Evolutionary conservation across 2,888 invertebrate genomes (phyloP).

Genomic region (Trichopria drosophilae): DNA sequence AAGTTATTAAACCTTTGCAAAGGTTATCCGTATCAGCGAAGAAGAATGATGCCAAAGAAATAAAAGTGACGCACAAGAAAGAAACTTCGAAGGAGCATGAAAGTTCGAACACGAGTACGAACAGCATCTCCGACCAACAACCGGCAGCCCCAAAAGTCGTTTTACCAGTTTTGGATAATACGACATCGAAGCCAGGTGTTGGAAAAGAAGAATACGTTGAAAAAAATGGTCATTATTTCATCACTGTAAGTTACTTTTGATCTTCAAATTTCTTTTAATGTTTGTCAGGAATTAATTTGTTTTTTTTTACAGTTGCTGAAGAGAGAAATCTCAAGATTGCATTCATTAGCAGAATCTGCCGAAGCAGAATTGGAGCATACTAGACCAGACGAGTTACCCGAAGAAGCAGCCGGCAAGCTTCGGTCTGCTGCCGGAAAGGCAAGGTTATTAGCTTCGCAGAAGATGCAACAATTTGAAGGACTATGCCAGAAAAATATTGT

Average conservation of each 20-base stretch:
- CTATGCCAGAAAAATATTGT: constrained; percentile 69
- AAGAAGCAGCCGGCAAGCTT: constrained; percentile 81
- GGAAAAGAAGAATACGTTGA: constrained; percentile 52
- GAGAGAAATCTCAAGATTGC: constrained; percentile 71
- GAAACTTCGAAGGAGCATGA: constrained; percentile 29
- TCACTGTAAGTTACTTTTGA: constrained; percentile 59
- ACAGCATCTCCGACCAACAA: constrained; percentile 56
- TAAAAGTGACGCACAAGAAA: constrained; percentile 17
- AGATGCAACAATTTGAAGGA: constrained; percentile 94
- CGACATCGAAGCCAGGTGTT: constrained; percentile 44
- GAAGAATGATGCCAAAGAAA: constrained; percentile 42
- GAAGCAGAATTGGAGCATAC: constrained; percentile 69
- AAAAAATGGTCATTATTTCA: constrained; percentile 78
- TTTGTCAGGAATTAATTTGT: background rate
- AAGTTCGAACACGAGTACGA: constrained; percentile 41
- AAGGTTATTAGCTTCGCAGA: constrained; percentile 83
- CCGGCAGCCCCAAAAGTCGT: constrained; percentile 59
- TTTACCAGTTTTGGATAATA: constrained; percentile 53
- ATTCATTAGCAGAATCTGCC: constrained; percentile 71
- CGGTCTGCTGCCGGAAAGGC: constrained; percentile 91
- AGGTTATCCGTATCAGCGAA: constrained; percentile 46
- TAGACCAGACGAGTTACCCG: constrained; percentile 63
- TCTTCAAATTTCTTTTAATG: background rate
- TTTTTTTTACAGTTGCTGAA: constrained; percentile 64
- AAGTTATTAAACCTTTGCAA: constrained; percentile 52